Evolutionary conservation across 2,888 invertebrate genomes (phyloP), one percentile per base, ranked within the genome.

Genomic region (Drosophila acutilabella): DNA sequence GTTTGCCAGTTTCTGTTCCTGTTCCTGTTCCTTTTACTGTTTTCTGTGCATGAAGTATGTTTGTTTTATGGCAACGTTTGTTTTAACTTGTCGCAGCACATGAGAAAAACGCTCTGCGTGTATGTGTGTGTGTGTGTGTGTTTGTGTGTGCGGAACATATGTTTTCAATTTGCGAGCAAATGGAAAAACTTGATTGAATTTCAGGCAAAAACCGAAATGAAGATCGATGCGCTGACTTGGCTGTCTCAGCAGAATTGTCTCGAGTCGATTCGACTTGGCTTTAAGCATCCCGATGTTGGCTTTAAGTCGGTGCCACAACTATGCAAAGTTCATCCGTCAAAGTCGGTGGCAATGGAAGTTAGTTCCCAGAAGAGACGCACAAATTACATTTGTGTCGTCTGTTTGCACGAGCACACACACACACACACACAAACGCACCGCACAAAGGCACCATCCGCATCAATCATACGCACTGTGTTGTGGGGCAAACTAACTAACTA

Each of bases 161-260:
- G 86, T 81, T 86, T 88, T 87, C 80, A 80, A 90, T 89, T 83
- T 85, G 73, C 67, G 51, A 60, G 80, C 80, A 89, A 90, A 90
- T 88, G 90, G 88, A 80, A 86, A 85, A 80, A 86, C 86, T 78
- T 86, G 86, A 86, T 85, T 85, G 85, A 88, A 85, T 85, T 85
- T 65, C 70, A 50, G 65, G 65, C 60, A 47, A 40, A 42, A 26
- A 20, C 44, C 44, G 16, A 68, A 73, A 77, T 71, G 70, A 75
- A 82, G 85, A 85, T 75, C 77, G 61, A 61, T 66, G 53, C 44
- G 52, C 51, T 60, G 41, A 50, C 60, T 57, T 45, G 45, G 16
- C 57, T 56, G 33, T 71, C 73, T 65, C 36, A 36, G 36, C 36
- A 30, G 30, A 30, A 30, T 30, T 30, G 30, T 8, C 30, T 30